Evolutionary conservation across 1,140 invertebrate species (phyloP), one percentile per base, ranked within the genome.

Genomic region (Magallana gigas): DNA sequence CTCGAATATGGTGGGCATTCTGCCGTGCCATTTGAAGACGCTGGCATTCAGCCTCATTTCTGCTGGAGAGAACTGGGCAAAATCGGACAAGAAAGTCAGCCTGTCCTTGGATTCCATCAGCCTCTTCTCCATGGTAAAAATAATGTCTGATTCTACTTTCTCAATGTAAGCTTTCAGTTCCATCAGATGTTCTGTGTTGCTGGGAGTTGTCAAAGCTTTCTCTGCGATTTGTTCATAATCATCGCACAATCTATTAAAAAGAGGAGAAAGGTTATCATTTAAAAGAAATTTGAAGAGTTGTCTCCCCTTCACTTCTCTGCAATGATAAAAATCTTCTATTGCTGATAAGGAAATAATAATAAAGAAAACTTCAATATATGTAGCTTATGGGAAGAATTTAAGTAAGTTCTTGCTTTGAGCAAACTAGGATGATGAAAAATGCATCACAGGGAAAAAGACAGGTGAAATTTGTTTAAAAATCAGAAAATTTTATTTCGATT

Each of bases 141-240:
- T 94, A 5, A 96, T 96, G 88, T 96, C 95, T 3, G 96, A 96
- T 94, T 98, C 96, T 0, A 97, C 96, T 92, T 97, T 96, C 83
- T 96, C 95, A 71, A 97, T 97, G 95, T 97, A 98, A 18, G 89
- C 96, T 84, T 97, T 97, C 3, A 98, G 95, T 80, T 97, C 96
- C 96, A 99, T 98, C 81, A 99, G 94, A 90, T 98, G 96, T 0
- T 96, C 96, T 0, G 98, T 99, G 93, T 98, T 97, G 7, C 96
- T 95, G 0, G 98, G 98, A 0, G 96, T 96, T 14, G 96, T 97
- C 58, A 98, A 93, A 0, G 97, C 96, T 89, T 96, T 97, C 90
- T 97, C 96, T 0, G 97, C 96, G 90, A 99, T 98, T 48, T 95
- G 93, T 92, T 98, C 96, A 95, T 98, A 99, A 91, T 98, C 97